Evolutionary conservation across 2,113 vertebrate genomes (phyloP), one percentile per base, ranked within the genome.

Genomic region (Amblyornis subalaris): DNA sequence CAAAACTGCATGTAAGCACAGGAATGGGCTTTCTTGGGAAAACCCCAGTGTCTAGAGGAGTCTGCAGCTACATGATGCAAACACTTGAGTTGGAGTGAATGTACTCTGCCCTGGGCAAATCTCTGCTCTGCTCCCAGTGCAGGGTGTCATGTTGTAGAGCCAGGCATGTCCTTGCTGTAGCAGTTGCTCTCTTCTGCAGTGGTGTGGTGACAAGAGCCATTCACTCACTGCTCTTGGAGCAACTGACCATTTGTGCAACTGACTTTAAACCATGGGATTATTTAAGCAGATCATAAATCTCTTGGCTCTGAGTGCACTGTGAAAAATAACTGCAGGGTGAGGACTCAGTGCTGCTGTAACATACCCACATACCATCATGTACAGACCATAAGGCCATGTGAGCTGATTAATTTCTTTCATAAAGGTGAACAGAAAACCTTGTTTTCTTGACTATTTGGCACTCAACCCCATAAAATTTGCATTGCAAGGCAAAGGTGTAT

Each of bases 1-100:
- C 0, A 0, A 73, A 95, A 58, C 53, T 61, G n/a, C 17, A 4
- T 2, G 23, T 77, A 81, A 71, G 57, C 47, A 47, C 24, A 77
- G 57, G 55, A 78, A 64, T 47, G 29, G 54, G 50, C 26, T 75
- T 93, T 91, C 48, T 13, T 78, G 73, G 89, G 85, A 88, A 95
- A 95, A 51, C 14, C 71, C 61, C 48, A 7, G 40, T 55, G 17
- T 79, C 23, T 2, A 1, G 12, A 29, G 42, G 38, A 88, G 9
- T 38, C 23, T 76, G 22, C 57, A 65, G 51, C 33, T 75, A 5
- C 2, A 2, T 16, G 40, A 23, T 75, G 58, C 48, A 69, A 72
- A 12, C 10, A 3, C 10, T 58, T 58, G 22, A n/a, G 20, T 7
- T 67, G 70, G 22, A 51, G 19, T 36, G 26, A 48, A 11, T 1